Base-by-base conservation (phyloP, 2,888 invertebrate genomes). In the Philereme vetulata region DNA sequence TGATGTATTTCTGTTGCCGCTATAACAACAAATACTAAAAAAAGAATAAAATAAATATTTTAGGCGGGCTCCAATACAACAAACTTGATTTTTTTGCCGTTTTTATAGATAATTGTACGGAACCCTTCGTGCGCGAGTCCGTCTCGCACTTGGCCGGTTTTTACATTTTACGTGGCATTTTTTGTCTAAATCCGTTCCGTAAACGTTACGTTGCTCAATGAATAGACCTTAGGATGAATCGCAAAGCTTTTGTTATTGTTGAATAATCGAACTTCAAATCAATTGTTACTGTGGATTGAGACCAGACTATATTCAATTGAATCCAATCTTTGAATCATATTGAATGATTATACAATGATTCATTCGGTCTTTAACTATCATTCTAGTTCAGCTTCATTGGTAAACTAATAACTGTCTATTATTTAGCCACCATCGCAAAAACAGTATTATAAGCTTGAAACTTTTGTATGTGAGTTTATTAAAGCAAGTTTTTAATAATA, bases 281-380 rank as follows among this genome's bases (percentile, higher is more conserved):
- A 56, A 61, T 61, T 65, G 57, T 49, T 54, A 55, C 52, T 32
- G n/a, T 43, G 34, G 44, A 50, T 51, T 51, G 38, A 46, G 34
- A 56, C 45, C 40, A 40, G 50, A 32, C 56, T 57, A 50, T 61
- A 51, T 51, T 62, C 45, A 56, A 66, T 60, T 61, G 54, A 55
- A 9, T 32, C 34, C 33, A 51, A 45, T 51, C 9, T 42, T 36
- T 61, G 55, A 40, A 47, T 47, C 21, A 51, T 48, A 63, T 56
- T 61, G 63, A 51, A 48, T 51, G 47, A 46, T 49, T 40, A 45
- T 57, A 56, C 47, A 40, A 51, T 50, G 54, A 65, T 34, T 48
- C 55, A 49, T 45, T 50, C 46, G n/a, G 34, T 64, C 43, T 45
- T 52, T 33, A 46, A 42, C 42, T n/a, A 42, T 42, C 4, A n/a